Evolutionary conservation across 2,888 invertebrate species (phyloP).

Genomic region (Lasioglossum villosulum): DNA sequence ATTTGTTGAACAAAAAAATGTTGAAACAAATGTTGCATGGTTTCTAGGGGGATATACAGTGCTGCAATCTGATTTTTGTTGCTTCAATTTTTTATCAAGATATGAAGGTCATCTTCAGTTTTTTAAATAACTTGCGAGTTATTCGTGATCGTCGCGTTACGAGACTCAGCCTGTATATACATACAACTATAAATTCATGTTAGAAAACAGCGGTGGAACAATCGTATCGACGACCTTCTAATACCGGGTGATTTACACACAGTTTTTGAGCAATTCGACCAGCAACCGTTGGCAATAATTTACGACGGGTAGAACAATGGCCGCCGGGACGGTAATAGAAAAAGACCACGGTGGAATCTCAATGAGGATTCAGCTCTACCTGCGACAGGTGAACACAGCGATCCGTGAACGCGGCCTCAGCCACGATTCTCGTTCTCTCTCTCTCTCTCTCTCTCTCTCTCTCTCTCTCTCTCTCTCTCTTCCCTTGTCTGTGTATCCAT

Average conservation of each 20-base stretch:
- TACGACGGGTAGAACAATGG: constrained; percentile 66
- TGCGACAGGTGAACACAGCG: constrained; percentile 68
- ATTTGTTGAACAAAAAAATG: no score
- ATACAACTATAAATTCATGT: not conserved
- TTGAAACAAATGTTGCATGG: no score
- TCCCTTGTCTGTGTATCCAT: not conserved
- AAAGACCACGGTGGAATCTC: constrained; percentile 63
- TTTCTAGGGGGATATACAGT: no score
- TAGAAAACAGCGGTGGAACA: constrained; percentile 1
- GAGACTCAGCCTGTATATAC: no score
- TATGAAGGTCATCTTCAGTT: no score
- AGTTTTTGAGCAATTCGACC: constrained; percentile 52
- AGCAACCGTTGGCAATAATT: constrained; percentile 56
- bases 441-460: not conserved
- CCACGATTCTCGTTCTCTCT: constrained; percentile 1
- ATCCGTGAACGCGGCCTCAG: constrained; percentile 38
- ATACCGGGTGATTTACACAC: constrained; percentile 51
- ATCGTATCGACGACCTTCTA: constrained; percentile 45
- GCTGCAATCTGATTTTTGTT: no score
- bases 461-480: not conserved
- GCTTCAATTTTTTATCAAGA: no score
- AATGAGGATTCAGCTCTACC: constrained; percentile 61
- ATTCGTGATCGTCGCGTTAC: no score
- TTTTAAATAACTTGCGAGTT: no score
- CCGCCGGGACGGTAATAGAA: constrained; percentile 45